Percentiles rank a stretch among this genome's conserved stretches.
phyloP scores from a whole-genome alignment of 2,888 invertebrate genomes.

The Panopea generosa region DNA sequence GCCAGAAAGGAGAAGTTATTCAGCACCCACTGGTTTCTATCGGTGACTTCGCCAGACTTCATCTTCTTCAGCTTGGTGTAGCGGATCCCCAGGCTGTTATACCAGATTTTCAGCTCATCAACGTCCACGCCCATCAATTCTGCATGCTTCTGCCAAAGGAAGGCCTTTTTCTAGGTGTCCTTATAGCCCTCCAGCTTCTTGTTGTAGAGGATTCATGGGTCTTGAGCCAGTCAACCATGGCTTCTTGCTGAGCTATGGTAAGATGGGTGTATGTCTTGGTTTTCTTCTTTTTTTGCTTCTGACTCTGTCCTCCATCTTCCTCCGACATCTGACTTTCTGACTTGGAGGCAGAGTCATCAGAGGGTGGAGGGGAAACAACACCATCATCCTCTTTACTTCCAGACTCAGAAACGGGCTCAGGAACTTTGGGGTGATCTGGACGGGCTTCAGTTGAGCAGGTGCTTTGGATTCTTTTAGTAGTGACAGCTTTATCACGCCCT shows the following conservation, averaged over 20 bases:
- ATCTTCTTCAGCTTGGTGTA: slow-evolving; percentile 27
- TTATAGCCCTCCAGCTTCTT: slow-evolving; percentile 25
- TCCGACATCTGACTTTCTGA: too few species aligned
- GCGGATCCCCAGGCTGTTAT: slow-evolving; percentile 22
- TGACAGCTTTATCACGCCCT: neutral
- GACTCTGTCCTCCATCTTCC: neutral
- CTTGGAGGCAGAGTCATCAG: too few species aligned
- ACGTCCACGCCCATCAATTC: slow-evolving; percentile 30
- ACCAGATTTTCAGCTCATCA: slow-evolving; percentile 39
- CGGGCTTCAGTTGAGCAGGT: slow-evolving; percentile 11
- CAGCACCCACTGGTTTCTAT: slow-evolving; percentile 45
- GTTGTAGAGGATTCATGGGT: slow-evolving; percentile 23
- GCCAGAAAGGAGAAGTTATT: slow-evolving; percentile 47
- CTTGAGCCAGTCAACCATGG: slow-evolving; percentile 37
- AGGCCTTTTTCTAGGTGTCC: slow-evolving; percentile 21
- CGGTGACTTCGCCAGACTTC: slow-evolving; percentile 39
- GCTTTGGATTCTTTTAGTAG: neutral
- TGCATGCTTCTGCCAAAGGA: slow-evolving; percentile 35
- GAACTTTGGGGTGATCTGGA: neutral
- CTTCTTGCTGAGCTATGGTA: slow-evolving; percentile 17
- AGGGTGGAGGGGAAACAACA: neutral
- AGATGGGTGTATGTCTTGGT: slow-evolving; percentile 13
- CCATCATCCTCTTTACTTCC: neutral
- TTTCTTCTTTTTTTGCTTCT: slow-evolving; percentile 10
- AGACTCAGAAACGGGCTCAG: neutral